A percentile compares a stretch with the other conserved stretches of the same genome.
Evolutionary conservation across 2,888 invertebrate genomes (phyloP).

Genomic region (Clivina fossor): DNA sequence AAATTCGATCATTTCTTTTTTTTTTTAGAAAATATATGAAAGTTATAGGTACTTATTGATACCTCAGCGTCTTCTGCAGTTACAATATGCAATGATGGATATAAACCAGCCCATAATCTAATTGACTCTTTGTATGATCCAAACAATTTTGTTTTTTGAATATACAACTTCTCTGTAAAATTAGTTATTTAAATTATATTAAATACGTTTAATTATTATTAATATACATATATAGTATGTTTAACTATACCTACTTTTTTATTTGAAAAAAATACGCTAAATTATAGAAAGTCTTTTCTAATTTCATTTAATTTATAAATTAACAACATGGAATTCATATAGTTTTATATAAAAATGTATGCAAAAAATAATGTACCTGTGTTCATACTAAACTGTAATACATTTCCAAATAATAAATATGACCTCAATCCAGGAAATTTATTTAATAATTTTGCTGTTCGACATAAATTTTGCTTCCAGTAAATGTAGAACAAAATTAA

Average conservation of each 20-base stretch:
- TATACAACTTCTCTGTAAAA: not conserved
- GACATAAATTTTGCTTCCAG: conserved; percentile 11
- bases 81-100: conserved; percentile 5
- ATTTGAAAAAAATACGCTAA: too few relatives aligned
- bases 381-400: not conserved
- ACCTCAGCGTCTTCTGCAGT: conserved; percentile 22
- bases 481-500: not conserved
- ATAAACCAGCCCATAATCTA: conserved; percentile 1
- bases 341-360: too few relatives aligned
- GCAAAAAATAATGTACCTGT: too few relatives aligned
- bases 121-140: conserved; percentile 1
- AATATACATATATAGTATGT: too few relatives aligned
- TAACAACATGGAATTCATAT: too few relatives aligned
- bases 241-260: too few relatives aligned
- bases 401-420: conserved; percentile 5
- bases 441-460: conserved; percentile 1
- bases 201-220: not conserved
- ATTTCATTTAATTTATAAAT: too few relatives aligned
- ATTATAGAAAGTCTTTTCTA: too few relatives aligned
- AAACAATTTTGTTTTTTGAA: not conserved
- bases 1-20: too few relatives aligned
- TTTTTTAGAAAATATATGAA: too few relatives aligned
- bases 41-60: not conserved
- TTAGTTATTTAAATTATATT: not conserved
- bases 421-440: not conserved